phyloP scores from a whole-genome alignment of 2,888 invertebrate genomes.

The Oscheius myriophilus region DNA sequence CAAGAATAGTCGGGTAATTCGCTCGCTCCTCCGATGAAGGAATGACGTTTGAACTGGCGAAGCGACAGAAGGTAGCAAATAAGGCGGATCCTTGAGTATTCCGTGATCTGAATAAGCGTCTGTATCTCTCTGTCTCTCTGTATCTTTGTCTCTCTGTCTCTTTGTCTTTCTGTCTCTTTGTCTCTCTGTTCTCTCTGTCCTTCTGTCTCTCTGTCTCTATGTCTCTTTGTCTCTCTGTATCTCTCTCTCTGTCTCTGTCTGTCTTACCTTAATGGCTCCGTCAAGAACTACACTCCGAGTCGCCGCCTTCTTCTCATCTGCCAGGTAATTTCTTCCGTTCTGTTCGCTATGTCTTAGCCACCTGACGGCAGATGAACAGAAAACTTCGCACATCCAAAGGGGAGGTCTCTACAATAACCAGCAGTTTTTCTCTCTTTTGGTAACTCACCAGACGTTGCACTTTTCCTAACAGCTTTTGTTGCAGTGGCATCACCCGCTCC shows the following conservation, averaged over 20 bases:
- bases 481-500: too few species aligned
- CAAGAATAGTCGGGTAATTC: conserved; percentile 5
- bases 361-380: neutral
- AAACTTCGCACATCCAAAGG: conserved; percentile 21
- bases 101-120: conserved; percentile 12
- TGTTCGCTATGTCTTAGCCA: conserved; percentile 20
- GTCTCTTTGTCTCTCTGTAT: neutral
- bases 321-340: conserved; percentile 12
- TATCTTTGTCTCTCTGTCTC: too few species aligned
- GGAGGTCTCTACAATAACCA: conserved; percentile 23
- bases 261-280: conserved; percentile 15
- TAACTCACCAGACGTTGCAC: too few species aligned
- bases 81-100: conserved; percentile 7
- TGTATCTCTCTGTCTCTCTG: neutral
- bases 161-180: neutral
- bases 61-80: conserved; percentile 15
- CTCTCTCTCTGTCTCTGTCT: too few species aligned
- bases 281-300: conserved; percentile 5
- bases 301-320: conserved; percentile 6
- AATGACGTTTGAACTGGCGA: conserved; percentile 13
- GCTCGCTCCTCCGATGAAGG: conserved; percentile 3
- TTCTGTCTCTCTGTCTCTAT: neutral
- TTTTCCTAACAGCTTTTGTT: too few species aligned
- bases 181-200: neutral
- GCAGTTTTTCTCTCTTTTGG: neutral